Conservation (phyloP, 2,797 vertebrate genomes). For the Cossypha heuglini region DNA sequence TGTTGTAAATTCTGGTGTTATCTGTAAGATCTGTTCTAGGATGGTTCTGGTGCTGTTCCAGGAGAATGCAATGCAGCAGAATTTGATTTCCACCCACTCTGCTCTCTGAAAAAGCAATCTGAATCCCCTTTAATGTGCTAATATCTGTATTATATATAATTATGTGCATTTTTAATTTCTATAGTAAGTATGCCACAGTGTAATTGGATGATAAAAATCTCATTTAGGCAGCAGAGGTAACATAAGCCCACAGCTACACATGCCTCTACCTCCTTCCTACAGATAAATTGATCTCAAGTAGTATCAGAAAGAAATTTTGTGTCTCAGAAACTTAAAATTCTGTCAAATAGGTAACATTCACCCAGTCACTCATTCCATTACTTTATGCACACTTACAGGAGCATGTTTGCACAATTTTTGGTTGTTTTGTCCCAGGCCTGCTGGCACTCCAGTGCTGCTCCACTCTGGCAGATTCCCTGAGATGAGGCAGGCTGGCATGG, state of each 20-base stretch:
- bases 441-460: neutral
- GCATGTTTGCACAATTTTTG: neutral
- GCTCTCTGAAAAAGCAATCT: neutral
- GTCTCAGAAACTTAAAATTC: neutral
- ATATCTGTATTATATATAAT: neutral
- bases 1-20: neutral
- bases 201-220: neutral
- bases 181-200: neutral
- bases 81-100: constrained; percentile 22
- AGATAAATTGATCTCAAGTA: neutral
- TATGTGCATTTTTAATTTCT: neutral
- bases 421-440: neutral
- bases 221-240: neutral
- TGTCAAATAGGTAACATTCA: neutral
- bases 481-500: rapidly evolving
- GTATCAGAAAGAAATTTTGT: neutral
- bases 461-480: too few species aligned
- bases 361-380: neutral
- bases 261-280: neutral
- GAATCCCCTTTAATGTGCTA: neutral
- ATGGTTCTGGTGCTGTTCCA: neutral
- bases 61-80: neutral
- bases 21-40: neutral
- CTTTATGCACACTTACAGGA: neutral
- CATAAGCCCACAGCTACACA: neutral